Percentiles rank a stretch among this genome's conserved stretches.
Conservation (phyloP, 2,888 invertebrate species). For the Taenaris catops region DNA sequence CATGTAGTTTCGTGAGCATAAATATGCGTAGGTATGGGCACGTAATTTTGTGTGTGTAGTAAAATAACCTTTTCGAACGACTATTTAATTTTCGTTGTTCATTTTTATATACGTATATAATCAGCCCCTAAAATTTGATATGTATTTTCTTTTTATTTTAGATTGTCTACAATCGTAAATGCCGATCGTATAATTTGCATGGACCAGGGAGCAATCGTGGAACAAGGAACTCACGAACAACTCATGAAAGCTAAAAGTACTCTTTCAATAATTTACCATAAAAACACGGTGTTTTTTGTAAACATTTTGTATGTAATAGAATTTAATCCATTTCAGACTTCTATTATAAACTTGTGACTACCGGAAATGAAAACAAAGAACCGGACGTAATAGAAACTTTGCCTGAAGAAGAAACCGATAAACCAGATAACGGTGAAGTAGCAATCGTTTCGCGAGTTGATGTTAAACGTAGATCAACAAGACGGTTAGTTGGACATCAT, state of each 20-base stretch:
- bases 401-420: conserved; percentile 46
- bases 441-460: conserved; percentile 41
- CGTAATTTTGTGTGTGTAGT: too few relatives aligned
- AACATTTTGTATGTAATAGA: background rate
- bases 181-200: conserved; percentile 86
- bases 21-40: too few relatives aligned
- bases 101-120: too few relatives aligned
- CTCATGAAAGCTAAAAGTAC: conserved; percentile 83
- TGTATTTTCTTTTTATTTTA: conserved; percentile 30
- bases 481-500: conserved; percentile 52
- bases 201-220: conserved; percentile 85
- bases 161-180: conserved; percentile 85
- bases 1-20: too few relatives aligned
- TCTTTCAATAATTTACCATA: too few relatives aligned
- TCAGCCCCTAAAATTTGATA: too few relatives aligned
- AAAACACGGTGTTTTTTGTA: too few relatives aligned
- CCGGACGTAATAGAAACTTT: conserved; percentile 53
- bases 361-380: conserved; percentile 72
- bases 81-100: too few relatives aligned
- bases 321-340: conserved; percentile 37
- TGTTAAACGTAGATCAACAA: conserved; percentile 52
- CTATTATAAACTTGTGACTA: conserved; percentile 82
- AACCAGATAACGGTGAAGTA: conserved; percentile 32
- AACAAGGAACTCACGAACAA: conserved; percentile 87
- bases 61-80: too few relatives aligned